A percentile compares a stretch with the other conserved stretches of the same genome.
These are phyloP conservation scores for Drosophila hamatofila DNA, from an alignment of 2,888 invertebrate genomes.

Conservation along the genomic window DNA sequence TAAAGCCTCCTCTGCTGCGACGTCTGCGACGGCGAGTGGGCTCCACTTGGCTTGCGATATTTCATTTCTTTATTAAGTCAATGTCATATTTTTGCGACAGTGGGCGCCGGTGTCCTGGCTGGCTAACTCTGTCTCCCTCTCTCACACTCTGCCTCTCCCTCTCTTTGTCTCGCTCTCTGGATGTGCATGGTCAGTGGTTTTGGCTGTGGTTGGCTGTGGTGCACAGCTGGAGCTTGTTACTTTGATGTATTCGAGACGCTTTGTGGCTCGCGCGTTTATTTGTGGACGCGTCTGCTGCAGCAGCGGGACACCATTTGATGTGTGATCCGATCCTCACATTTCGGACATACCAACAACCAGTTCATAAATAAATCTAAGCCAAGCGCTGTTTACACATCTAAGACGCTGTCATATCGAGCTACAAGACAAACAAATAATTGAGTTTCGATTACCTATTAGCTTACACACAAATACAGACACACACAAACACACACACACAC, in stretches of 20 bases:
- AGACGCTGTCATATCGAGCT: constrained; percentile 10
- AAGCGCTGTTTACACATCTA: constrained; percentile 41
- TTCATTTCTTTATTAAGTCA: constrained; percentile 84
- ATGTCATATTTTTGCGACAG: constrained; percentile 72
- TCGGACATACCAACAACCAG: constrained; percentile 18
- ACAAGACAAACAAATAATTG: constrained; percentile 44
- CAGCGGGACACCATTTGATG: constrained; percentile 72
- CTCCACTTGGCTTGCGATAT: constrained; percentile 66
- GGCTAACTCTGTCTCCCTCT: not conserved
- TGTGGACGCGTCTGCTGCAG: constrained; percentile 69
- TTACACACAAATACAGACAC: not conserved
- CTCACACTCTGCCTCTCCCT: not conserved
- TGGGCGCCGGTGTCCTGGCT: constrained; percentile 65
- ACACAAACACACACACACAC: not conserved
- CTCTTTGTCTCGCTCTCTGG: not conserved
- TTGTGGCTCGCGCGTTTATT: constrained; percentile 76
- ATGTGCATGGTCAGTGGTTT: constrained; percentile 30
- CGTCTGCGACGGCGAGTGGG: constrained; percentile 35
- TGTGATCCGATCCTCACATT: constrained; percentile 41
- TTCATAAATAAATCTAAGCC: constrained; percentile 31
- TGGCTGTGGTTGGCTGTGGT: constrained; percentile 47
- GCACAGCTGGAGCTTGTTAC: constrained; percentile 83
- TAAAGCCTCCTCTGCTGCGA: constrained; percentile 13
- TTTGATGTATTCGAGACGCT: constrained; percentile 82
- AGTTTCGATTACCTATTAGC: constrained; percentile 49